A percentile compares a stretch with the other conserved stretches of the same genome.
phyloP scores from a whole-genome alignment of 2,888 invertebrate species.

The Acanthacorydalis orientalis region DNA sequence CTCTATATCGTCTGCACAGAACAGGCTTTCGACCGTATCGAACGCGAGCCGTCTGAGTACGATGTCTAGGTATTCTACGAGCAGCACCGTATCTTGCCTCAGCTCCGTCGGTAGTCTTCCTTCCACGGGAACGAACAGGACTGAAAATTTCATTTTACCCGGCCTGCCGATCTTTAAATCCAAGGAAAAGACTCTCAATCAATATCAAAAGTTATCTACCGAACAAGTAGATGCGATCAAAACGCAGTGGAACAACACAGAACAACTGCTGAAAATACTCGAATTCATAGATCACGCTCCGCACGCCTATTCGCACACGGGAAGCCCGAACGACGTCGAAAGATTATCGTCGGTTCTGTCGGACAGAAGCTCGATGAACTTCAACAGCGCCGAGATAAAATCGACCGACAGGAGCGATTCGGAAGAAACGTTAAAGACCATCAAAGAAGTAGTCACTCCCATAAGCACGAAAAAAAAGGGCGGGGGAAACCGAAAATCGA shows the following conservation, averaged over 20 bases:
- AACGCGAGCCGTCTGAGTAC: neutral
- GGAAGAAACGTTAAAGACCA: neutral
- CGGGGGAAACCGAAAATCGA: neutral
- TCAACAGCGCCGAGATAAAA: neutral
- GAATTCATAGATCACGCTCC: constrained; percentile 8
- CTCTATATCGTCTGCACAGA: neutral
- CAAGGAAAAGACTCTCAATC: neutral
- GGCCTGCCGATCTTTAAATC: constrained; percentile 1
- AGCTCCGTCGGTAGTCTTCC: constrained; percentile 9
- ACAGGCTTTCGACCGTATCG: constrained; percentile 1
- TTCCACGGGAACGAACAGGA: neutral
- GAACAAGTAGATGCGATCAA: constrained; percentile 7
- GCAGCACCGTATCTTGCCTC: constrained; percentile 8
- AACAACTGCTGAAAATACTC: constrained; percentile 8
- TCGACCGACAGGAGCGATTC: neutral
- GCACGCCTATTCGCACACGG: neutral
- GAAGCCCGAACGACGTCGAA: no score
- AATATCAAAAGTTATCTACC: constrained; percentile 6
- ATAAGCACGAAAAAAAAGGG: neutral
- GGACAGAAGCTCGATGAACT: neutral
- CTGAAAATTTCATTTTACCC: constrained; percentile 1
- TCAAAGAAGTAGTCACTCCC: neutral
- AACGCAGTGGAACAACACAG: constrained; percentile 10
- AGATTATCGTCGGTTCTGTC: neutral
- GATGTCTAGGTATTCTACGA: constrained; percentile 9